Conservation (phyloP, 2,113 vertebrate species). For the Colossoma macropomum region DNA sequence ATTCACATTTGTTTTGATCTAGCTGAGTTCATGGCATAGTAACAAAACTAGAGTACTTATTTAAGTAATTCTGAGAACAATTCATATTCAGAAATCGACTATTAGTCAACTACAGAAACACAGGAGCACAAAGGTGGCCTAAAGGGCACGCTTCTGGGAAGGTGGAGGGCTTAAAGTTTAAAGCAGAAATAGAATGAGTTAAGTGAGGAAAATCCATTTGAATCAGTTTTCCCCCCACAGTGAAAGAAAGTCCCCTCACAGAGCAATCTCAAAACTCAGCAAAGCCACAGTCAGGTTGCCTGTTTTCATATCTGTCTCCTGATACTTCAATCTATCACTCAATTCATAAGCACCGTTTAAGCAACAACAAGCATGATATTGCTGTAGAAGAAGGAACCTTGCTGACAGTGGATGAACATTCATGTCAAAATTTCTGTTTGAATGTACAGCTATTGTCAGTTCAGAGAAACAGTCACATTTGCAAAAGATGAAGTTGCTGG, state of each 20-base stretch:
- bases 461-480: background rate
- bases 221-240: conserved; percentile 4
- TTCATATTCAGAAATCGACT: background rate
- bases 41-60: too few relatives aligned
- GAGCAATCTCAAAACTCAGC: conserved; percentile 1
- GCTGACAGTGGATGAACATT: background rate
- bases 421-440: background rate
- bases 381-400: background rate
- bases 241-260: conserved; percentile 24
- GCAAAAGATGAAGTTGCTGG: background rate
- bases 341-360: background rate
- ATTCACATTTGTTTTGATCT: too few relatives aligned
- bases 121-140: background rate
- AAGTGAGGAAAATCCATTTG: background rate
- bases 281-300: conserved; percentile 3
- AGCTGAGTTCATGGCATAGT: too few relatives aligned
- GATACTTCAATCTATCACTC: background rate
- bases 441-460: background rate
- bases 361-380: background rate
- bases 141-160: conserved; percentile 34
- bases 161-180: background rate
- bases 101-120: conserved; percentile 16
- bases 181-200: background rate
- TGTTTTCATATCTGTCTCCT: background rate
- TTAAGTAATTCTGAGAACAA: background rate